These are phyloP conservation scores for Mesembrinibis cayennensis DNA, from an alignment of 2,113 vertebrate genomes.

Conservation along the genomic window DNA sequence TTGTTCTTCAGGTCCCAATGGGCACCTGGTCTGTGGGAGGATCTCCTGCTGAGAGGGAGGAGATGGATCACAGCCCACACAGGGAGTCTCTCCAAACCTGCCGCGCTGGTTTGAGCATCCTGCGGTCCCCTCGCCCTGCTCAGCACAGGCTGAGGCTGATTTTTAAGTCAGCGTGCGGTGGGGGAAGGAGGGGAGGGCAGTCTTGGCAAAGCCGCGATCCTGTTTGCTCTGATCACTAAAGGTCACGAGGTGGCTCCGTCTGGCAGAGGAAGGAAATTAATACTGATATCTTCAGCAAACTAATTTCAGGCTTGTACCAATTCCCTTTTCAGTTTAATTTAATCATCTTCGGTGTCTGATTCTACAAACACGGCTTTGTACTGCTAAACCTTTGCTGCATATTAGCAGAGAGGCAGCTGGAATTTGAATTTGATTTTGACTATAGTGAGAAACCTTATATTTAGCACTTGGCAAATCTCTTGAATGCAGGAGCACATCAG, in stretches of 20 bases:
- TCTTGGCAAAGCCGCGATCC: neutral
- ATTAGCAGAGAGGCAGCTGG: slow-evolving; percentile 42
- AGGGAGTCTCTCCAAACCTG: neutral
- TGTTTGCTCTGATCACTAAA: neutral
- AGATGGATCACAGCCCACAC: fast-evolving
- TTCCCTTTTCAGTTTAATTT: slow-evolving; percentile 28
- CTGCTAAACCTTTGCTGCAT: slow-evolving; percentile 18
- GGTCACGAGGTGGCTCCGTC: neutral
- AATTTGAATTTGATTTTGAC: slow-evolving; percentile 38
- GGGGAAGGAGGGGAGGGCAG: neutral
- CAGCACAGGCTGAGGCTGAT: neutral
- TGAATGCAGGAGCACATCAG: slow-evolving; percentile 7
- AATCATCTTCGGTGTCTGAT: slow-evolving; percentile 22
- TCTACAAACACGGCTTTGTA: neutral
- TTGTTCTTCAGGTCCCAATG: neutral
- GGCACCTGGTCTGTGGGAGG: neutral
- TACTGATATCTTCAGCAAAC: neutral
- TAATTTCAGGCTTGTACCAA: slow-evolving; percentile 3
- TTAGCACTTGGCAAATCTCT: slow-evolving; percentile 37
- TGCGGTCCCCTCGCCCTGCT: neutral
- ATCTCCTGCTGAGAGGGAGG: neutral
- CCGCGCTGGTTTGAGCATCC: neutral
- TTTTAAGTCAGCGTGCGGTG: neutral
- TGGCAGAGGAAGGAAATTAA: neutral
- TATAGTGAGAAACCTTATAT: slow-evolving; percentile 1